A percentile compares a stretch with the other conserved stretches of the same genome.
Evolutionary conservation across 2,888 invertebrate species (phyloP).

Genomic region (Mythimna vitellina): DNA sequence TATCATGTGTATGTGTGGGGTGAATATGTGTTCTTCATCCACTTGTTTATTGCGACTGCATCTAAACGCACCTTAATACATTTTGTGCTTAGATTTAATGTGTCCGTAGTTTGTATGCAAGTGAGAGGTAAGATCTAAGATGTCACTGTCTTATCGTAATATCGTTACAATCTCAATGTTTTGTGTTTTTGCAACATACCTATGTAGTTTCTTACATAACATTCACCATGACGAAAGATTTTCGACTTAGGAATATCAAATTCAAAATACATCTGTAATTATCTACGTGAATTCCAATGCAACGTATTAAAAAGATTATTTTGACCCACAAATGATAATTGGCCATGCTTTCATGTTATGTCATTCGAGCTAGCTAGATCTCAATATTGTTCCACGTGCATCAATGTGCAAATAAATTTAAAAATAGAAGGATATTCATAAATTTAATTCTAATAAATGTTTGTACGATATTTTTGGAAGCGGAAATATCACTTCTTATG

Average conservation of each 20-base stretch:
- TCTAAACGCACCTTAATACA: slow-evolving; percentile 26
- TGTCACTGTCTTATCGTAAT: slow-evolving; percentile 42
- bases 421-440: slow-evolving; percentile 6
- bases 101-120: slow-evolving; percentile 37
- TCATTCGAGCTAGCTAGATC: not conserved
- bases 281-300: not conserved
- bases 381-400: not conserved
- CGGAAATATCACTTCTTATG: not conserved
- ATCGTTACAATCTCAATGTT: slow-evolving; percentile 24
- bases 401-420: not conserved
- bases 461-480: not conserved
- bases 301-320: not conserved
- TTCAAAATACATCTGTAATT: not conserved
- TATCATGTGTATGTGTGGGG: too few relatives aligned
- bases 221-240: slow-evolving; percentile 11
- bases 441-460: not conserved
- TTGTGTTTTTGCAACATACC: slow-evolving; percentile 35
- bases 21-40: not conserved
- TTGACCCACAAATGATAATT: slow-evolving; percentile 29
- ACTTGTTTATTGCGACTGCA: slow-evolving; percentile 2
- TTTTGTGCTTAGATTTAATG: slow-evolving; percentile 20
- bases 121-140: slow-evolving; percentile 42
- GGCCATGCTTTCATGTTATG: slow-evolving; percentile 9
- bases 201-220: slow-evolving; percentile 42
- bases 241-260: slow-evolving; percentile 13